Percentiles rank a stretch among this genome's conserved stretches.
These are phyloP conservation scores for Schlechtendalia chinensis DNA, from an alignment of 1,140 invertebrate genomes.

Conservation along the genomic window DNA sequence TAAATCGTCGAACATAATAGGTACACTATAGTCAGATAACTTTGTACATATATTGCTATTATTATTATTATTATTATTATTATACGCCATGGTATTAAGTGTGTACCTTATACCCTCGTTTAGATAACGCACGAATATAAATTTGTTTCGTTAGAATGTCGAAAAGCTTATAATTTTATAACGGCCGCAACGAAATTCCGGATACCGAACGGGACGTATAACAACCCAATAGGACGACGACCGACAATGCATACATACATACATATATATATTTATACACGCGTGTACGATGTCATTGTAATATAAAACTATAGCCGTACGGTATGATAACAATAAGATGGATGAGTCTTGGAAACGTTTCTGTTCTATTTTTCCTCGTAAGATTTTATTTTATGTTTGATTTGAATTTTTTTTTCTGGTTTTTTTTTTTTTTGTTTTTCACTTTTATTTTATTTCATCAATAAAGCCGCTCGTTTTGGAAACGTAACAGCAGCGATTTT, in stretches of 20 bases:
- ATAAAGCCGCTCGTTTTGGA: constrained; percentile 11
- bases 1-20: neutral
- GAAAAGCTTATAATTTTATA: neutral
- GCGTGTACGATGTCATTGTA: no score
- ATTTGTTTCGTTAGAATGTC: neutral
- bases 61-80: constrained; percentile 12
- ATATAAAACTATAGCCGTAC: no score
- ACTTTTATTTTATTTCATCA: constrained; percentile 1
- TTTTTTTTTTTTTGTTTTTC: constrained; percentile 11
- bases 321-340: neutral
- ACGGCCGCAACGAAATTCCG: neutral
- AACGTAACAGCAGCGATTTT: constrained; percentile 25
- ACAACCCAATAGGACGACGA: no score
- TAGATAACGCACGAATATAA: neutral
- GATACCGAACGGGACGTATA: no score
- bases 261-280: no score
- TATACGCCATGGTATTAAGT: no score
- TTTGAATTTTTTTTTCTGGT: neutral
- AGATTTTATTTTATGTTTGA: constrained; percentile 1
- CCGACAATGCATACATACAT: no score
- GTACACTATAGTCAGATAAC: no score
- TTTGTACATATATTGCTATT: neutral
- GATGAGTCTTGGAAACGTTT: constrained; percentile 33
- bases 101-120: neutral
- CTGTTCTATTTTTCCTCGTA: neutral